These are phyloP conservation scores for Oncorhynchus masou DNA, from an alignment of 2,113 vertebrate species.

Conservation along the genomic window DNA sequence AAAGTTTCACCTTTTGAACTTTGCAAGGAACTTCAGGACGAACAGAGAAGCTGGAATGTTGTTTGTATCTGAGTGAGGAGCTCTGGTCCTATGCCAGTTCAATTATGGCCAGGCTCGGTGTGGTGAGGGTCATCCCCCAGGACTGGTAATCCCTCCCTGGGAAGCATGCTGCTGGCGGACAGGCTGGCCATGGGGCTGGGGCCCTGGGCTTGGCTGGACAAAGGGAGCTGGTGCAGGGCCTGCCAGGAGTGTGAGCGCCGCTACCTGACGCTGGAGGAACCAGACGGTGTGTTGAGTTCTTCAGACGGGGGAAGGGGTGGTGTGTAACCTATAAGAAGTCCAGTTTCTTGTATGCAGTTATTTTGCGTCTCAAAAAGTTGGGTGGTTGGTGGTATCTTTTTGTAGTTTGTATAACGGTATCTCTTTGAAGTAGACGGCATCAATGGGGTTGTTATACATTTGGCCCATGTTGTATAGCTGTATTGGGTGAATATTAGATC, in stretches of 20 bases:
- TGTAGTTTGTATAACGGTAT: too few relatives aligned
- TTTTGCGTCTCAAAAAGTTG: too few relatives aligned
- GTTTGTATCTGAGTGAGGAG: not conserved
- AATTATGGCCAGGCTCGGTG: not conserved
- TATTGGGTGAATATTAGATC: too few relatives aligned
- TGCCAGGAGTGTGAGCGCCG: constrained; percentile 19
- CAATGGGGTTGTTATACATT: too few relatives aligned
- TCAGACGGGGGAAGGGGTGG: not conserved
- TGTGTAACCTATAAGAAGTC: not conserved
- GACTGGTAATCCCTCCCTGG: not conserved
- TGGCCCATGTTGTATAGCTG: too few relatives aligned
- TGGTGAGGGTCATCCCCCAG: not conserved
- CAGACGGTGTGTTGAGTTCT: not conserved
- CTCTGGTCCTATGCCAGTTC: not conserved
- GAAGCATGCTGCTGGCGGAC: constrained; percentile 14
- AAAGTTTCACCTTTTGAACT: too few relatives aligned
- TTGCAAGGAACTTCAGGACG: not conserved
- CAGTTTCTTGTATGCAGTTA: too few relatives aligned
- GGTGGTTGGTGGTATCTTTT: too few relatives aligned
- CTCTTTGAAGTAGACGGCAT: too few relatives aligned
- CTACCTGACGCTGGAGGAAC: constrained; percentile 21
- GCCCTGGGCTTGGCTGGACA: not conserved
- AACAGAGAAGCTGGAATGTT: not conserved
- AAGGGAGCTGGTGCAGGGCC: constrained; percentile 22
- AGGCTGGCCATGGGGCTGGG: not conserved